Conservation (phyloP, 2,797 vertebrate genomes). For the Coluber constrictor region DNA sequence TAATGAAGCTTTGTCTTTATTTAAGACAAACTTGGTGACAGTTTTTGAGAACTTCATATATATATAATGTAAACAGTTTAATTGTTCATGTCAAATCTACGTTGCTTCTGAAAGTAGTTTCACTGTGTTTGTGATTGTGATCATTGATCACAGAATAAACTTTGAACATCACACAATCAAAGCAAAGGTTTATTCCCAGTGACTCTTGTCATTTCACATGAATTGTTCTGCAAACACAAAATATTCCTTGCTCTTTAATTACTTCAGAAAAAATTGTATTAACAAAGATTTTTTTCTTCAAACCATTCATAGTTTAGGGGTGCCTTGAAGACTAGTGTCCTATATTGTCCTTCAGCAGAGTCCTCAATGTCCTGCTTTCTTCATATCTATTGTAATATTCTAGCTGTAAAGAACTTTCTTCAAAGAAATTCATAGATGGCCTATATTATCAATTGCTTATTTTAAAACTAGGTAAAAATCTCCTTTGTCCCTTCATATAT, state of each 20-base stretch:
- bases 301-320: neutral
- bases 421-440: neutral
- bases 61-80: neutral
- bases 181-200: neutral
- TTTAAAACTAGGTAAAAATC: neutral
- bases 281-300: neutral
- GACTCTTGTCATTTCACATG: neutral
- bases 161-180: neutral
- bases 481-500: neutral
- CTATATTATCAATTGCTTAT: neutral
- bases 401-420: neutral
- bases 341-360: neutral
- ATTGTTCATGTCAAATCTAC: neutral
- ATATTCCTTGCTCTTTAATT: neutral
- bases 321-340: neutral
- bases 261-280: neutral
- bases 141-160: neutral
- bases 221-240: neutral
- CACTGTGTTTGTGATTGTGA: neutral
- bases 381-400: neutral
- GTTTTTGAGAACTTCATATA: neutral
- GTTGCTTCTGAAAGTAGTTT: neutral
- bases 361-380: neutral
- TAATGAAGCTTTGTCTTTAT: neutral
- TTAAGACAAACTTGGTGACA: neutral